These are phyloP conservation scores for Pangasius krempfi DNA, from an alignment of 2,797 vertebrate genomes.

Conservation along the genomic window DNA sequence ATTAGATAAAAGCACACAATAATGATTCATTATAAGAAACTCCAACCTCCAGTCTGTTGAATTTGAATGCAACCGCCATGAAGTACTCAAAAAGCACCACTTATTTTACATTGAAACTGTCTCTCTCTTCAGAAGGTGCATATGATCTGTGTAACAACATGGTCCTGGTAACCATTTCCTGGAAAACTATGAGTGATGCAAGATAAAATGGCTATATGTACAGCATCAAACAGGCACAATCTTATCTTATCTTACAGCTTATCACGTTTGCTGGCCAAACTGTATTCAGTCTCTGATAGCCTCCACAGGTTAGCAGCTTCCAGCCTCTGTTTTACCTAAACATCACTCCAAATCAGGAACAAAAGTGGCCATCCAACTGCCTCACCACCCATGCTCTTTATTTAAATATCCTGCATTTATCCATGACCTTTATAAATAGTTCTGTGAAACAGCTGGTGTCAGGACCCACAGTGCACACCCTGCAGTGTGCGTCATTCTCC, in stretches of 20 bases:
- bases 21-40: neutral
- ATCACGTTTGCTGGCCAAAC: neutral
- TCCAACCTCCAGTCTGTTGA: neutral
- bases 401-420: slow-evolving; percentile 56
- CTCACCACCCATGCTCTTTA: slow-evolving; percentile 45
- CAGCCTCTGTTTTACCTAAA: slow-evolving; percentile 42
- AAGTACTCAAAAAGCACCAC: neutral
- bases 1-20: neutral
- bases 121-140: neutral
- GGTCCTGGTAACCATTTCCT: neutral
- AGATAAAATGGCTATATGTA: neutral
- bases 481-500: slow-evolving; percentile 48
- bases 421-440: slow-evolving; percentile 59
- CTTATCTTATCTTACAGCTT: too few relatives aligned
- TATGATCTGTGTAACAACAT: neutral
- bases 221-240: neutral
- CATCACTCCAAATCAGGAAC: slow-evolving; percentile 33
- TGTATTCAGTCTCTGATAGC: neutral
- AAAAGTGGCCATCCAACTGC: slow-evolving; percentile 45
- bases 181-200: neutral
- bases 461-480: slow-evolving; percentile 48
- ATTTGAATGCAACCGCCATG: neutral
- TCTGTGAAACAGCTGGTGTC: slow-evolving; percentile 59
- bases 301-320: neutral
- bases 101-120: neutral